Evolutionary conservation across 2,888 invertebrate species (phyloP), one percentile per base, ranked within the genome.

Genomic region (Acrobasis repandana): DNA sequence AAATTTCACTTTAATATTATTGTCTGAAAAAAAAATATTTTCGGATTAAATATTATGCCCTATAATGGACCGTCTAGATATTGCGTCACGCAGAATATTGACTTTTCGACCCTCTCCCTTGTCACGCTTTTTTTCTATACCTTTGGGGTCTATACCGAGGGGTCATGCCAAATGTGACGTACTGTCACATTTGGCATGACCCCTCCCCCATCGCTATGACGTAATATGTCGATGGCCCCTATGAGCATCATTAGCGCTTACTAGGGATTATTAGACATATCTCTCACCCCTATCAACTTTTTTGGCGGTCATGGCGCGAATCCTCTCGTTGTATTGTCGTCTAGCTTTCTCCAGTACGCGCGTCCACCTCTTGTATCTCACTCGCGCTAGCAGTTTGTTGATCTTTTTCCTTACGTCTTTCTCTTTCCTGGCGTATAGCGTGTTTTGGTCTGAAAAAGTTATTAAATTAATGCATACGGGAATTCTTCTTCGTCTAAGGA

Each of bases 281-380:
- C 28, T 28, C 28, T 28, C 49, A 69, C 66, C 28, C 81, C 81
- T 46, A n/a, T 43, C 38, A 1, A 8, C 54, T 5, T 51, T 10
- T 28, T 49, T 49, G 11, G 9, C 20, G 10, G 16, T 8, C 16
- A 49, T 49, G 9, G 18, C 20, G 0, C 36, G 58, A 36, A 58
- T 58, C n/a, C 58, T 18, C 3, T 38, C 49, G n/a, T 58, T 58
- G 56, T 85, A 85, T 49, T 70, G 64, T 61, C 62, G 63, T 60
- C 84, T 76, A 51, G 77, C 61, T 65, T 69, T 66, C 69, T 81
- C 79, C 51, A 85, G 54, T 0, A 69, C 67, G 0, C 52, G 61
- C 2, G 61, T 60, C 34, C 76, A 73, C 20, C 65, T 71, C 9
- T 67, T 67, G 14, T 62, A 48, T 28, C 69, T 72, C 11, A 64